These are phyloP conservation scores for Drosophila stalkeri DNA, from an alignment of 2,888 invertebrate genomes.

Conservation along the genomic window DNA sequence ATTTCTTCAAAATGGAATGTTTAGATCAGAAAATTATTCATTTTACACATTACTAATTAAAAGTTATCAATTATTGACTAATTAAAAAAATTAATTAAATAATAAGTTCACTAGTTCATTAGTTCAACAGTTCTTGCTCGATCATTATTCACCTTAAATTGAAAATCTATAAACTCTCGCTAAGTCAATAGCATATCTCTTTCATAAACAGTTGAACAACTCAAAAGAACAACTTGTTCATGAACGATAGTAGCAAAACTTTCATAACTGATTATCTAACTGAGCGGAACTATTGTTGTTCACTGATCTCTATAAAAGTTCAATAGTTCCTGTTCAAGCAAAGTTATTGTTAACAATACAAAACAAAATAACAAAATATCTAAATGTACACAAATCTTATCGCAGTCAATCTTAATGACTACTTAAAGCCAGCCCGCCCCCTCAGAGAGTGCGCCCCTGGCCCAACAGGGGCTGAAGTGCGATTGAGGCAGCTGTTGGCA, in stretches of 20 bases:
- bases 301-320: neutral
- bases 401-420: constrained; percentile 73
- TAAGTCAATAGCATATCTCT: neutral
- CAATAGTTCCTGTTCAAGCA: neutral
- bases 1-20: too few relatives aligned
- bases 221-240: neutral
- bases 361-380: neutral
- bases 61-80: too few relatives aligned
- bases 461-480: constrained; percentile 51
- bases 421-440: constrained; percentile 69
- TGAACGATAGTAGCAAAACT: neutral
- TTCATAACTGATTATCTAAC: neutral
- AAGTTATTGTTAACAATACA: neutral
- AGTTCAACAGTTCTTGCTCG: too few relatives aligned
- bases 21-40: too few relatives aligned
- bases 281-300: neutral
- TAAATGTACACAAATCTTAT: constrained; percentile 68
- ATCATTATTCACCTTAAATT: neutral
- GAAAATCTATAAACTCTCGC: too few relatives aligned
- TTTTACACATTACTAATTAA: too few relatives aligned
- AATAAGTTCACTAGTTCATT: too few relatives aligned
- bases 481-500: constrained; percentile 60
- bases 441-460: constrained; percentile 30
- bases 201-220: too few relatives aligned
- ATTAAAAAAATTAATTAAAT: too few relatives aligned